Base-by-base conservation (phyloP, 92 coral and sea anemone genomes). In the Epizoanthus fatuus region DNA sequence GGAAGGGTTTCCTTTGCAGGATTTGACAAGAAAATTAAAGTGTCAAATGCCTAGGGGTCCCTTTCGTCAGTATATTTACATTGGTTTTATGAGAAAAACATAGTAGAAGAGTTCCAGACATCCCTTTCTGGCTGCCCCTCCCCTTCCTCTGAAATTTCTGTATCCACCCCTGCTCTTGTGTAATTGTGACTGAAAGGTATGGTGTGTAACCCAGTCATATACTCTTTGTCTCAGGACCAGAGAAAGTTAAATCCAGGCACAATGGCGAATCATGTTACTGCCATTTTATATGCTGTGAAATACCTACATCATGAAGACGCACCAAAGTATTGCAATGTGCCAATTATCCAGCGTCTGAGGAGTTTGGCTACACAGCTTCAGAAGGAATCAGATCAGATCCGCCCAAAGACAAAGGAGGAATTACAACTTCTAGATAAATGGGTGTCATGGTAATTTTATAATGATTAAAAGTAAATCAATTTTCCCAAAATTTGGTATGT, bases 281-380 rank as follows among this genome's bases (percentile, higher is more conserved):
- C 74, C 7, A 39, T 69, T 6, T 3, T 69, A 35, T 69, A 69
- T 42, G 74, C 74, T 4, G 74, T 69, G 20, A 69, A 69, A 52
- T 69, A 39, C n/a, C 10, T 69, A 15, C 53, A 69, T 17, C 53
- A 15, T 2, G 9, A 69, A 29, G 19, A 38, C 4, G 53, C 74
- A 3, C 74, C 74, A 29, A n/a, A n/a, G 32, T 29, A 29, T 29
- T 29, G 0, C 0, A 29, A 29, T 29, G 32, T 63, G 29, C 38
- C 40, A 35, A 32, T 63, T 0, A 11, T 63, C 6, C 69, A 63
- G 69, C 69, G 12, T 7, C 69, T 63, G 11, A 63, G 42, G 29
- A 63, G 69, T 22, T 4, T 63, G 17, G 69, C 69, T 20, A 63
- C 69, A 39, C 69, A 63, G 69, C 38, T 63, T 11, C 69, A 63